Base-by-base conservation (phyloP, 2,888 invertebrate genomes). In the Drosophila yooni region DNA sequence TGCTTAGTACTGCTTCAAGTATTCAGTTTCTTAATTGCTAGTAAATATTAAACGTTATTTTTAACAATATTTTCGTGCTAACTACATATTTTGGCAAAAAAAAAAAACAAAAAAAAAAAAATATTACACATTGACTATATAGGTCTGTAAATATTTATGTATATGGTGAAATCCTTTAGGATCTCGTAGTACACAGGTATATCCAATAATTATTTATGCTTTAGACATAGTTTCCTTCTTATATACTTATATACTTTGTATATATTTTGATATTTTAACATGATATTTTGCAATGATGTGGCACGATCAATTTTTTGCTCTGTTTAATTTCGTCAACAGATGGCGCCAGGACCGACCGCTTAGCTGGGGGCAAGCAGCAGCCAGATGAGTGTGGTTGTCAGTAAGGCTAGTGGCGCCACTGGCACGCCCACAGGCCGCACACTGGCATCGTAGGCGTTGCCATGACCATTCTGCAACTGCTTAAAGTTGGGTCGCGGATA, bases 401-500 rank as follows among this genome's bases (percentile, higher is more conserved):
- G 53, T 3, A 82, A 46, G 2, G 68, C 66, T 11, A 85, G 43
- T 21, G 82, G 38, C 21, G 68, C 61, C 21, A 67, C 46, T 7
- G 74, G 56, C 66, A 70, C 66, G 57, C 76, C 57, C 40, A 63
- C 53, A 13, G 67, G 34, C 13, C 65, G 59, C 2, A 58, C 60
- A 61, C 70, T 76, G 3, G 64, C 72, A 54, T 58, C 74, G 61
- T 68, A 57, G 40, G 60, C 66, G 31, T 54, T 56, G 31, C 68
- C 79, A 18, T 69, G 57, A 34, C 63, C 83, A 40, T 82, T 74
- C n/a, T 82, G 81, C 34, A 81, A 61, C 15, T 79, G 79, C 52
- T 83, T 86, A 33, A 83, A 86, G 15, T 91, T 90, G 36, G 95
- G 95, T 86, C 95, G 95, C 57, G 95, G 95, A 93, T 96, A 95